Conservation (phyloP, 2,797 vertebrate species). For the Poliocrania exsul region DNA sequence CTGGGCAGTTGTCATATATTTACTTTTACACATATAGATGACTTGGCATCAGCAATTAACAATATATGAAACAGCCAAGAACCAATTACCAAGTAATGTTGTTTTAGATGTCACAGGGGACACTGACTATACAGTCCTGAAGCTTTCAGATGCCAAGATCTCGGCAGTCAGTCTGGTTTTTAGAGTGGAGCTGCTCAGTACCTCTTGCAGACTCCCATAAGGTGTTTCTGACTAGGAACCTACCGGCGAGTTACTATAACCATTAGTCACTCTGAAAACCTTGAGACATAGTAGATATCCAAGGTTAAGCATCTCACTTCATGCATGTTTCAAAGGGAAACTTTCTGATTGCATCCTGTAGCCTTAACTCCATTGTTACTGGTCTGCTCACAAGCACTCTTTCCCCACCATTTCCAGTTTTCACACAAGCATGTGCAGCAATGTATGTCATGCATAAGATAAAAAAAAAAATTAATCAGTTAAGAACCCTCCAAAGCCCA, state of each 20-base stretch:
- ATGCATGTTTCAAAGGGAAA: not conserved
- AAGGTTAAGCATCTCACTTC: not conserved
- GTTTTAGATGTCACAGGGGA: not conserved
- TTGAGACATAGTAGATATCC: not conserved
- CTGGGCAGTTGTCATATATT: not conserved
- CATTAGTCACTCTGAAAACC: not conserved
- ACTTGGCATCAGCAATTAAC: not conserved
- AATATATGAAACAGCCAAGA: not conserved
- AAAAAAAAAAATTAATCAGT: not conserved
- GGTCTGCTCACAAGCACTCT: not conserved
- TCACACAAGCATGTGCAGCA: not conserved
- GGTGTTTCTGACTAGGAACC: not conserved
- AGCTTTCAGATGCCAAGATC: not conserved
- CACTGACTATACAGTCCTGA: not conserved
- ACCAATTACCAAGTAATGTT: not conserved
- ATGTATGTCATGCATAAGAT: rapidly evolving
- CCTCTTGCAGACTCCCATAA: not conserved
- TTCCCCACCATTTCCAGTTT: not conserved
- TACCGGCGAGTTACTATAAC: not conserved
- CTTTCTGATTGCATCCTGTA: not conserved
- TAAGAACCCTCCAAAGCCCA: not conserved
- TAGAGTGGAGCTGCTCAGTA: not conserved
- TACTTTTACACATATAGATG: not conserved
- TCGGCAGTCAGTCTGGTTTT: not conserved
- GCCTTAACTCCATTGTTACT: not conserved